phyloP scores from a whole-genome alignment of 2,113 vertebrate genomes.

The Hyperopisus bebe region DNA sequence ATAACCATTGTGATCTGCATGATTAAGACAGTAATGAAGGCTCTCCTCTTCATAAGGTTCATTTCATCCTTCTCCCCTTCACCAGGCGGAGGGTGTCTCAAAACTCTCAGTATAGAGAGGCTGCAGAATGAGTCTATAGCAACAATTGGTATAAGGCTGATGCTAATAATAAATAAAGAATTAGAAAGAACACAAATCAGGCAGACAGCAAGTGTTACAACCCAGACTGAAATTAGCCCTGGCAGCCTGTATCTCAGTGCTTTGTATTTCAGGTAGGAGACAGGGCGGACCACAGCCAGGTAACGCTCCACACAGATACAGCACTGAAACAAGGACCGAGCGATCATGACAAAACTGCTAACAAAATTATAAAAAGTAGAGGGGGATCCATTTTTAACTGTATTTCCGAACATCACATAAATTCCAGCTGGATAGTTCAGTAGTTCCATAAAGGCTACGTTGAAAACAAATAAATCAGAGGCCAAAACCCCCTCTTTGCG shows the following conservation, averaged over 20 bases:
- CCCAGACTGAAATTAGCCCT: background rate
- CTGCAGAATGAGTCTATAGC: background rate
- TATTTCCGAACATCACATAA: background rate
- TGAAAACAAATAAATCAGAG: background rate
- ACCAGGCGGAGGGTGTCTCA: background rate
- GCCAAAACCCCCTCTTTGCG: background rate
- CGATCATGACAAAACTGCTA: background rate
- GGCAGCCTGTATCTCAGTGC: background rate
- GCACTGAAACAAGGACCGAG: background rate
- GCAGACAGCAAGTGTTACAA: background rate
- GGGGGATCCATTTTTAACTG: background rate
- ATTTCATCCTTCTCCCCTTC: background rate
- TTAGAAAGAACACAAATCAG: background rate
- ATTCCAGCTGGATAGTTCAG: background rate
- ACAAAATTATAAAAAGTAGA: background rate
- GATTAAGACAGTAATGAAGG: background rate
- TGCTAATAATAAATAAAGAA: background rate
- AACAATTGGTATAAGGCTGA: background rate
- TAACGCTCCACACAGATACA: background rate
- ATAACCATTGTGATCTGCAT: background rate
- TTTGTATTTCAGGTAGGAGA: background rate
- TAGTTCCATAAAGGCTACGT: background rate
- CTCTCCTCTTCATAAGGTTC: background rate
- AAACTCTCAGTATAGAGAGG: background rate
- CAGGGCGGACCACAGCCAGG: background rate